These are phyloP conservation scores for Cloeon dipterum DNA, from an alignment of 2,888 invertebrate species.

Conservation along the genomic window DNA sequence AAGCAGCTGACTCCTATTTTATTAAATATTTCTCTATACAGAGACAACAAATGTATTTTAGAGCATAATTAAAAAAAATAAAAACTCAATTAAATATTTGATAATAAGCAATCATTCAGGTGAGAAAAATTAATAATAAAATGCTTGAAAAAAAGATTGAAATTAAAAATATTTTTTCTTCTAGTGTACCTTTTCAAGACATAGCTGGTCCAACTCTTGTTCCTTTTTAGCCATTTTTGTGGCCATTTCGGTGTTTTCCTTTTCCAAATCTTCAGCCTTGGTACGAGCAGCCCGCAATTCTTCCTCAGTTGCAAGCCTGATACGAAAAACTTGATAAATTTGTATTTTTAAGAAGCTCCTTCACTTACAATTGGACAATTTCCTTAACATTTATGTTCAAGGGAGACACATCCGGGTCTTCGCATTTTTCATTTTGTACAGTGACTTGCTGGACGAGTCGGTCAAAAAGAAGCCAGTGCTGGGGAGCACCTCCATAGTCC, in stretches of 20 bases:
- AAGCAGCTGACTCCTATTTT: no score
- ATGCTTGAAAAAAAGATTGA: background rate
- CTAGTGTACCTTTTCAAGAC: constrained; percentile 47
- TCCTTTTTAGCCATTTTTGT: constrained; percentile 73
- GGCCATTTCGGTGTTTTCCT: constrained; percentile 69
- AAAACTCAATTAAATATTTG: background rate
- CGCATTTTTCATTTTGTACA: constrained; percentile 42
- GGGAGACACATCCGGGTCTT: constrained; percentile 67
- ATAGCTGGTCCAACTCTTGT: constrained; percentile 70
- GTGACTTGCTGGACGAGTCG: constrained; percentile 85
- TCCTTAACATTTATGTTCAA: constrained; percentile 77
- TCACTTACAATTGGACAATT: constrained; percentile 48
- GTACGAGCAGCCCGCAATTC: constrained; percentile 67
- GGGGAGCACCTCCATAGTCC: constrained; percentile 66
- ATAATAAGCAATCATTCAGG: background rate
- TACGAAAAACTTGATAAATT: constrained; percentile 4
- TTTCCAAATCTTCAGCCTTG: constrained; percentile 70
- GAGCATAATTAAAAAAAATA: background rate
- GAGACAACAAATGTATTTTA: background rate
- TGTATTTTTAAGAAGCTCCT: background rate
- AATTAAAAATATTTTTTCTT: constrained; percentile 1
- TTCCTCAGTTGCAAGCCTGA: constrained; percentile 68
- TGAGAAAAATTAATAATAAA: background rate
- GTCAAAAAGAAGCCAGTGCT: constrained; percentile 87
- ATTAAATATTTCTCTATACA: no score